Base-by-base conservation (phyloP, 2,888 invertebrate species). In the Hoplodrina blanda region DNA sequence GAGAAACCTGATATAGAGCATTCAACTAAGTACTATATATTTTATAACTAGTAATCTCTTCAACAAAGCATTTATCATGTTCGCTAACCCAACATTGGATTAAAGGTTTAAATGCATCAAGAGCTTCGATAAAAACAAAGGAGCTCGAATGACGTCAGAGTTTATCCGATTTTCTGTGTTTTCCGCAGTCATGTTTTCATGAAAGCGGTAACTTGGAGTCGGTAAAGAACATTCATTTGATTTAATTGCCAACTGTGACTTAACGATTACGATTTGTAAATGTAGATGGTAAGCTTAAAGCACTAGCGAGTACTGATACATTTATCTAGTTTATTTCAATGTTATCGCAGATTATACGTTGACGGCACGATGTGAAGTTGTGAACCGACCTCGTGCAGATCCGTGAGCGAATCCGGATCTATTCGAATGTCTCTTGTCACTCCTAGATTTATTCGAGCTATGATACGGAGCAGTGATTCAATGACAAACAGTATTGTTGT, bases 321-420 rank as follows among this genome's bases (percentile, higher is more conserved):
- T 78, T 83, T 80, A 83, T 83, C 78, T 81, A 70, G 69, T 77
- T 81, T 78, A 80, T 80, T 72, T 62, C 78, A 78, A 80, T 78
- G 78, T 82, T 81, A 85, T 86, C 81, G 76, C 82, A 73, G 81
- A 81, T 85, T 81, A 83, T 78, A 78, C 73, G 69, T 76, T 71
- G 73, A 71, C 69, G 69, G 81, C 85, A 83, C 86, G 84, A 85
- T 74, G 72, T 69, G 76, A 81, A 81, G 84, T 85, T 74, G 72
- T 70, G 77, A 81, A 82, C 73, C 87, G 89, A 88, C 91, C 91
- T 91, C 89, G 90, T 53, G 60, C 70, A 86, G 86, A 88, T 91
- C 90, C 90, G 89, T 87, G 81, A 89, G 80, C 84, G 77, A 83
- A 82, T 86, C 88, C 88, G 88, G 89, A 87, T 88, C 85, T 81